Percentiles rank a stretch among this genome's conserved stretches.
Conservation (phyloP, 2,888 invertebrate species). For the Apodemia mormo region DNA sequence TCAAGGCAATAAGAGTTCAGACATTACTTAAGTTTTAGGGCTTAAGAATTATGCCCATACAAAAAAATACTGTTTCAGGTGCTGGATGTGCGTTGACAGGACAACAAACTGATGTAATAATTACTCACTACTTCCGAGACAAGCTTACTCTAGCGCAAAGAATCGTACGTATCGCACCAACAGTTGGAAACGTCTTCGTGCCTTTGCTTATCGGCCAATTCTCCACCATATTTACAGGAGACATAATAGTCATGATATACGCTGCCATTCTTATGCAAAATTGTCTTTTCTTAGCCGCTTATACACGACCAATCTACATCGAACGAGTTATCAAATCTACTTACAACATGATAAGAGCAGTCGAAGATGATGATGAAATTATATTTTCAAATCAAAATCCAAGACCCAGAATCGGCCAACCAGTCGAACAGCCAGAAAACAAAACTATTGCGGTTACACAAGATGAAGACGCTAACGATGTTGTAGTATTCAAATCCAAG, state of each 20-base stretch:
- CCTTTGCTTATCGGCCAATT: constrained; percentile 76
- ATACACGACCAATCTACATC: constrained; percentile 79
- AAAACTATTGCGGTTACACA: constrained; percentile 39
- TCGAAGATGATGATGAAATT: constrained; percentile 81
- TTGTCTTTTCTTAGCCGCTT: constrained; percentile 75
- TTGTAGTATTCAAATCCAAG: constrained; percentile 68
- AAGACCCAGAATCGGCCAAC: constrained; percentile 28
- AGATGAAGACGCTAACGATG: constrained; percentile 65
- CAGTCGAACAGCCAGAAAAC: constrained; percentile 28
- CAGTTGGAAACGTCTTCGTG: constrained; percentile 77
- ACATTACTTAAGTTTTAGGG: not conserved
- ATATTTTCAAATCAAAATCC: constrained; percentile 73
- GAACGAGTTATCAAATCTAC: constrained; percentile 69
- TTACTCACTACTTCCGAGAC: constrained; percentile 82
- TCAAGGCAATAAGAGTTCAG: too few relatives aligned
- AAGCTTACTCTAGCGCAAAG: constrained; percentile 77
- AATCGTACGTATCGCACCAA: constrained; percentile 75
- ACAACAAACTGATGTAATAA: constrained; percentile 80
- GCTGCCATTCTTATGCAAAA: constrained; percentile 82
- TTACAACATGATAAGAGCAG: constrained; percentile 70
- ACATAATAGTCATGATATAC: constrained; percentile 78
- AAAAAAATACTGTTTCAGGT: constrained; percentile 61
- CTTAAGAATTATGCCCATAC: not conserved
- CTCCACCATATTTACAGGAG: constrained; percentile 64
- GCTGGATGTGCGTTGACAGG: constrained; percentile 80